These are phyloP conservation scores for Imbricaverruca yamaguchii DNA, from an alignment of 2,888 invertebrate genomes.

Conservation along the genomic window DNA sequence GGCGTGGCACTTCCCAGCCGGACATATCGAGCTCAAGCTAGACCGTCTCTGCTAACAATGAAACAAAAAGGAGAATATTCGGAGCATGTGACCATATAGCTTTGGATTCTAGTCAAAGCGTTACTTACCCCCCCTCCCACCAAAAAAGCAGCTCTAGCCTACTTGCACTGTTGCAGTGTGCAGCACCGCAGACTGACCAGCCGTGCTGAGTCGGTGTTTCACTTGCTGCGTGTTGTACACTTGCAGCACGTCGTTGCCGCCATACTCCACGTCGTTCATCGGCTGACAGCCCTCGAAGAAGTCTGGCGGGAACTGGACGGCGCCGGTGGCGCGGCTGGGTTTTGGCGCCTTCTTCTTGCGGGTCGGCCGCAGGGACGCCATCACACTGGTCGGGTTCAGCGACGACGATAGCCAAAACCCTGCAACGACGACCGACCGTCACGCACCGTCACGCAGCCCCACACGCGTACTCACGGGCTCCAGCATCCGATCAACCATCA, in stretches of 20 bases:
- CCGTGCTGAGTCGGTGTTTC: conserved; percentile 77
- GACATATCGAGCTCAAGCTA: no score
- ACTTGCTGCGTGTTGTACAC: conserved; percentile 89
- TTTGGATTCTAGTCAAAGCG: no score
- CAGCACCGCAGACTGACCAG: conserved; percentile 35
- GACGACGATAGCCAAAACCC: conserved; percentile 49
- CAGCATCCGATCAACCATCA: no score
- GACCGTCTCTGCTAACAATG: no score
- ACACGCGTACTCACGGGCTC: no score
- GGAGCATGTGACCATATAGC: no score
- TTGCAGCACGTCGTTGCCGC: conserved; percentile 88
- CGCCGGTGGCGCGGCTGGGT: conserved; percentile 51
- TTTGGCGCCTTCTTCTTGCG: conserved; percentile 54
- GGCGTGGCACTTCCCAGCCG: no score
- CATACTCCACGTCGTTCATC: conserved; percentile 88
- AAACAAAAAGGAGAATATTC: no score
- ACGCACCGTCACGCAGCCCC: no score
- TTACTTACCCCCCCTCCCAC: no score
- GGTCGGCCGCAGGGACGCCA: conserved; percentile 39
- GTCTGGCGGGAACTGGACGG: conserved; percentile 73
- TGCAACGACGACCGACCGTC: conserved; percentile 43
- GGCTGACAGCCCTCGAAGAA: conserved; percentile 93
- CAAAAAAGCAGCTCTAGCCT: no score
- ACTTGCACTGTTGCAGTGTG: no score
- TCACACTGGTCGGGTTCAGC: conserved; percentile 30